phyloP scores from a whole-genome alignment of 2,113 vertebrate species.

The Atlantisia rogersi region DNA sequence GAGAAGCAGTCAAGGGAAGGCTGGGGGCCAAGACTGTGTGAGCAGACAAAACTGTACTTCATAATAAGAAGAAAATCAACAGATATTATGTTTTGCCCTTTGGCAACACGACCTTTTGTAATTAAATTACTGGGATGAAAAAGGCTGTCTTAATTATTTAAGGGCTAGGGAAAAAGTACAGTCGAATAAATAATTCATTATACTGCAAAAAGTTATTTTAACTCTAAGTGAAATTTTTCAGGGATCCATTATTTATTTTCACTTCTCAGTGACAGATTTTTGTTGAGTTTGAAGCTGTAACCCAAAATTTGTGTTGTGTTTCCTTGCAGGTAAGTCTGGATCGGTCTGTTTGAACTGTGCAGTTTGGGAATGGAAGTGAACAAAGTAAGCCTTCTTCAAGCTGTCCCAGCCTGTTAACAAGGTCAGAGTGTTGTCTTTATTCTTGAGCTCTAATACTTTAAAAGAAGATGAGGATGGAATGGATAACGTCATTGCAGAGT shows the following conservation, averaged over 20 bases:
- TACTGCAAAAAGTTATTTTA: background rate
- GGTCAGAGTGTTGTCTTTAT: conserved; percentile 17
- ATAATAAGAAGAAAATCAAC: background rate
- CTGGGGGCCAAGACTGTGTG: background rate
- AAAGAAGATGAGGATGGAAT: background rate
- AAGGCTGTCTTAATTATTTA: background rate
- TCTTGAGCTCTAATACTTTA: background rate
- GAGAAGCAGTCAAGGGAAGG: background rate
- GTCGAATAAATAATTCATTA: background rate
- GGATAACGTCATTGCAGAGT: background rate
- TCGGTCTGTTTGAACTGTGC: conserved; percentile 43
- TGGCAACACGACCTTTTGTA: background rate
- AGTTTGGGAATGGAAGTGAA: conserved; percentile 28
- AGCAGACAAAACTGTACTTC: background rate
- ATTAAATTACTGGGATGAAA: conserved; percentile 3
- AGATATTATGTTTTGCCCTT: background rate
- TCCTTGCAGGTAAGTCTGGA: conserved; percentile 78
- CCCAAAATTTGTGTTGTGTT: conserved; percentile 45
- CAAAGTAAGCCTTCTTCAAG: conserved; percentile 72
- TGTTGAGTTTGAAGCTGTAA: conserved; percentile 12
- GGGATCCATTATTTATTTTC: background rate
- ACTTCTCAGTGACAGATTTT: background rate
- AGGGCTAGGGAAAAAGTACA: background rate
- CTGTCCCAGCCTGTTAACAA: conserved; percentile 51
- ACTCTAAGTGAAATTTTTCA: background rate